Base-by-base conservation (phyloP, 2,797 vertebrate genomes). In the Mycteria americana region DNA sequence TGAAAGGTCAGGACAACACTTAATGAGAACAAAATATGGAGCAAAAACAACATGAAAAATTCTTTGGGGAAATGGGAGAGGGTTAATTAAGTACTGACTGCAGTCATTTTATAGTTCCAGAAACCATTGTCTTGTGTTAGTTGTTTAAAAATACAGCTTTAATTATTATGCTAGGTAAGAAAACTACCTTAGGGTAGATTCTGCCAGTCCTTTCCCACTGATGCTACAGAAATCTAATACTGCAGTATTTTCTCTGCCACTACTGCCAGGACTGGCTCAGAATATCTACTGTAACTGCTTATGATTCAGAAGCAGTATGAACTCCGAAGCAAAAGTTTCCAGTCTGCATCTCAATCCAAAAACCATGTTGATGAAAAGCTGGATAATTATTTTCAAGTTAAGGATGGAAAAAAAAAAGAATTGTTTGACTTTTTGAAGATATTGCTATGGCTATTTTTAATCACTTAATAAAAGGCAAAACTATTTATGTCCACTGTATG, bases 1-100 rank as follows among this genome's bases (percentile, higher is more conserved):
- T 62, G 41, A 96, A 97, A 97, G 74, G 94, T 97, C 95, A 98
- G 43, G 76, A 91, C 43, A 95, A 85, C 60, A 94, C 74, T 90
- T 95, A 96, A 88, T 83, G 83, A 97, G 75, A 93, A 35, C 50
- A 92, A 78, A 93, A 88, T 68, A 51, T 43, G 46, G 63, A 94
- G 73, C 39, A 86, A 85, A 96, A 82, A 48, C 43, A 56, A 57
- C 37, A n/a, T 45, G 41, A 79, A 94, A 86, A 89, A 41, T 51
- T 88, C 35, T 60, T 45, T 43, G 46, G 73, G 70, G 76, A 96
- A 94, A 57, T 50, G 39, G 68, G 69, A 91, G 60, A 56, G 13
- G 50, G 53, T 96, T 97, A 96, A 97, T 97, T 68, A 88, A 64
- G 24, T 56, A 24, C 37, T 78, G 84, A 94, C 83, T 94, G 68